Base-by-base conservation (phyloP, 2,888 invertebrate genomes). In the Melipona beecheii region DNA sequence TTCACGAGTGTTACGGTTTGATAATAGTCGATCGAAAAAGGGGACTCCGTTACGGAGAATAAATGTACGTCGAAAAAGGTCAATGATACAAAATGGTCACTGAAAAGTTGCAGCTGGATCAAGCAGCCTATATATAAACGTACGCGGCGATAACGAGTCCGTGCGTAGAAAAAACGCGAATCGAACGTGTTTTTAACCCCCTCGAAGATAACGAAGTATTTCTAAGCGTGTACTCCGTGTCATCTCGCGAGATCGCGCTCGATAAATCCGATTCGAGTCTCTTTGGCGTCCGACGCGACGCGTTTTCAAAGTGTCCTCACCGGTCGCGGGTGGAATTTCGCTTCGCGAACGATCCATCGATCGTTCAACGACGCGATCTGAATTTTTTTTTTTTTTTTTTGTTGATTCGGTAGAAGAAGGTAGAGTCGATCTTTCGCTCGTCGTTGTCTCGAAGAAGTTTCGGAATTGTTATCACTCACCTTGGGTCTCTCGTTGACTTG, bases 31-130 rank as follows among this genome's bases (percentile, higher is more conserved):
- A 71, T 71, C 43, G 60, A 72, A 60, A 72, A 50, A 17, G 6
- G 62, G 43, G 49, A 17, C 60, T 19, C 60, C 49, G 2, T 52
- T 27, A 17, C 21, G 69, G 49, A 5, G 56, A n/a, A 64, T 49
- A 49, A 70, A 24, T 4, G 54, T 62, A 71, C 69, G 69, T 75
- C 71, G 15, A 77, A 70, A 77, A 70, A 43, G 43, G 56, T 52
- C 24, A 36, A 49, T 11, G 17, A 73, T 72, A 62, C 54, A 65
- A 68, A 76, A 49, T 58, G 50, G 50, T 58, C 13, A 69, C 71
- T 52, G 50, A 79, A 64, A 68, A 62, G 56, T 64, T 60, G 36
- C 62, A 17, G 49, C 62, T 56, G 31, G 31, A 56, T 62, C 9
- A 27, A 79, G 71, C 71, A n/a, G 64, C 43, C 49, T 65, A n/a